phyloP scores from a whole-genome alignment of 2,797 vertebrate species.

The Pantherophis alleghaniensis region DNA sequence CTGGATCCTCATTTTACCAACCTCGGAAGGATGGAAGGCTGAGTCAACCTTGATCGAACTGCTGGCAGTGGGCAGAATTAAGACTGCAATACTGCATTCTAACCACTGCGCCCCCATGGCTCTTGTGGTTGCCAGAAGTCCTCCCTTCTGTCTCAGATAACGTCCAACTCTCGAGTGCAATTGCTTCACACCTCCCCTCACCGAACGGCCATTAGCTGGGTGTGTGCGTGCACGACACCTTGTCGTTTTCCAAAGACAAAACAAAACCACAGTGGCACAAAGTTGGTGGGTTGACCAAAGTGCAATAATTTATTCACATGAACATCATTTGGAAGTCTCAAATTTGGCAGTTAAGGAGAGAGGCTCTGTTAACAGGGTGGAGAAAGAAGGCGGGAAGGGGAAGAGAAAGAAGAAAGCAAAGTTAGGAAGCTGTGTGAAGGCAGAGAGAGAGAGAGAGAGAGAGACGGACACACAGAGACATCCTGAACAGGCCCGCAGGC shows the following conservation, averaged over 20 bases:
- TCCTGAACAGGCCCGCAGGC: neutral
- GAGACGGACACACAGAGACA: neutral
- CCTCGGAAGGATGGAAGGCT: neutral
- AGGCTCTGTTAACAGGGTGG: neutral
- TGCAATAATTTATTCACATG: slow-evolving; percentile 35
- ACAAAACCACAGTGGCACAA: neutral
- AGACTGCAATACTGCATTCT: neutral
- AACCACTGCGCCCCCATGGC: neutral
- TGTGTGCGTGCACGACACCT: fast-evolving
- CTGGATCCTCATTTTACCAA: neutral
- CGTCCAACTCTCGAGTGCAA: neutral
- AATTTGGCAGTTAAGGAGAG: neutral
- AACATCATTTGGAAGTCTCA: neutral
- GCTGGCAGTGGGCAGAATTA: neutral
- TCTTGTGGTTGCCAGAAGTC: neutral
- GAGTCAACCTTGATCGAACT: neutral
- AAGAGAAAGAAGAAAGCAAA: neutral
- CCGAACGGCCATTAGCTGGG: neutral
- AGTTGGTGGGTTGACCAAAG: neutral
- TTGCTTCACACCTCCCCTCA: neutral
- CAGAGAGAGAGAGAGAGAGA: neutral
- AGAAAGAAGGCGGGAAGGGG: neutral
- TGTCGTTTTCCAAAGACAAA: neutral
- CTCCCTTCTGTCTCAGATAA: neutral
- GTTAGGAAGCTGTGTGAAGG: neutral